A percentile compares a stretch with the other conserved stretches of the same genome.
phyloP scores from a whole-genome alignment of 2,888 invertebrate species.

The Hydrotaea cyrtoneurina region DNA sequence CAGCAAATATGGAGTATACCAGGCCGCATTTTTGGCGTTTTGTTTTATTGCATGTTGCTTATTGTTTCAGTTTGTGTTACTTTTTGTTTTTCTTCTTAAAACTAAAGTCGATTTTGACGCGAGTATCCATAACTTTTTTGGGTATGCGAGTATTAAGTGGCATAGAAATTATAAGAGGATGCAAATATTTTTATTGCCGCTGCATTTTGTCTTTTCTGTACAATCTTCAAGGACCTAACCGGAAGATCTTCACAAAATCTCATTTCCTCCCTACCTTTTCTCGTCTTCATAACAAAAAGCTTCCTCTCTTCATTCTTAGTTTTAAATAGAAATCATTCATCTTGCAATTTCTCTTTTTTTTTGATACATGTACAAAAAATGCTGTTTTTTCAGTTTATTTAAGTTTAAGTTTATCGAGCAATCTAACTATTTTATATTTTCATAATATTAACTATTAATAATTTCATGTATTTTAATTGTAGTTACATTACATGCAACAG shows the following conservation, averaged over 20 bases:
- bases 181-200: constrained; percentile 42
- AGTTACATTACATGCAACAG: no score
- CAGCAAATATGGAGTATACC: constrained; percentile 10
- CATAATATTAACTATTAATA: not conserved
- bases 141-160: constrained; percentile 11
- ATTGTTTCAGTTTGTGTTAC: constrained; percentile 62
- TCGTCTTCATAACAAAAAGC: constrained; percentile 45
- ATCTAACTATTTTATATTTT: not conserved
- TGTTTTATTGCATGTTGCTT: constrained; percentile 73
- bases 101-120: not conserved
- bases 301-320: not conserved
- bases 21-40: constrained; percentile 21
- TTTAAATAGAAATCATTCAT: not conserved
- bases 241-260: constrained; percentile 20
- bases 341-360: not conserved
- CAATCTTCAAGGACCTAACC: not conserved
- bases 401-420: no score
- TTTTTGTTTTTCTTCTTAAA: constrained; percentile 20
- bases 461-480: no score
- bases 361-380: constrained; percentile 4
- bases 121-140: no score
- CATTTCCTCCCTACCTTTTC: not conserved
- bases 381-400: not conserved
- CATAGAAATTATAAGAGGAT: not conserved
- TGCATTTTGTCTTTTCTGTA: constrained; percentile 58